Conservation (phyloP, 1,140 invertebrate species). For the Magallana angulata region DNA sequence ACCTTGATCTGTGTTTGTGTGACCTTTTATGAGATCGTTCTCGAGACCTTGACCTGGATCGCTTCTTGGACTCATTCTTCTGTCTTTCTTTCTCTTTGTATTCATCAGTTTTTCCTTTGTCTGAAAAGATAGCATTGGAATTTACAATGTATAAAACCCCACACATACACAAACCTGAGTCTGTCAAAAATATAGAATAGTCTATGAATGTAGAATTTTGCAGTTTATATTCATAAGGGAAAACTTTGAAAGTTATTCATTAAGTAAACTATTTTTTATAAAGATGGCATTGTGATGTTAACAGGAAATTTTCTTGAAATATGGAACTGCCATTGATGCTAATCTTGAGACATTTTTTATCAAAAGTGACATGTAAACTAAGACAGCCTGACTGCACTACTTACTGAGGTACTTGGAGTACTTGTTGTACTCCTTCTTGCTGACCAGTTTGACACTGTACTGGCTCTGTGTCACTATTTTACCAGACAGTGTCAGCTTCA, state of each 20-base stretch:
- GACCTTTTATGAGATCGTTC: constrained; percentile 36
- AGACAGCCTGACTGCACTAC: constrained; percentile 23
- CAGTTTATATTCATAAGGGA: no score
- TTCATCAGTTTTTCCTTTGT: constrained; percentile 74
- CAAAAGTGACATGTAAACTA: no score
- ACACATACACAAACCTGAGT: no score
- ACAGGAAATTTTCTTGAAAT: no score
- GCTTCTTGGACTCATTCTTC: constrained; percentile 45
- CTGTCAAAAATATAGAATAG: no score
- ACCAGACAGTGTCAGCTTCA: constrained; percentile 88
- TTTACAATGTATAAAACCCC: no score
- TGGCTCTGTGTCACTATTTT: constrained; percentile 88
- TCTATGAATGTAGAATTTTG: no score
- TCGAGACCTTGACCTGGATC: constrained; percentile 17
- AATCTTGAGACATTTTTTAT: no score
- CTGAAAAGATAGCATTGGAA: constrained; percentile 43
- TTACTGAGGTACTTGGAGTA: constrained; percentile 84
- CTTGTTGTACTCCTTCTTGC: constrained; percentile 88
- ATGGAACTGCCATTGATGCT: no score
- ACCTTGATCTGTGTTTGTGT: constrained; percentile 37
- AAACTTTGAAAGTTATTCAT: no score
- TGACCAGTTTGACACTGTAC: constrained; percentile 87
- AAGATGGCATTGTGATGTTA: no score
- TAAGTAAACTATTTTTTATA: no score
- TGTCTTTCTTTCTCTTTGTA: constrained; percentile 73